Percentiles rank a stretch among this genome's conserved stretches.
Conservation (phyloP, 1,140 invertebrate genomes). For the Drosophila subpulchrella region DNA sequence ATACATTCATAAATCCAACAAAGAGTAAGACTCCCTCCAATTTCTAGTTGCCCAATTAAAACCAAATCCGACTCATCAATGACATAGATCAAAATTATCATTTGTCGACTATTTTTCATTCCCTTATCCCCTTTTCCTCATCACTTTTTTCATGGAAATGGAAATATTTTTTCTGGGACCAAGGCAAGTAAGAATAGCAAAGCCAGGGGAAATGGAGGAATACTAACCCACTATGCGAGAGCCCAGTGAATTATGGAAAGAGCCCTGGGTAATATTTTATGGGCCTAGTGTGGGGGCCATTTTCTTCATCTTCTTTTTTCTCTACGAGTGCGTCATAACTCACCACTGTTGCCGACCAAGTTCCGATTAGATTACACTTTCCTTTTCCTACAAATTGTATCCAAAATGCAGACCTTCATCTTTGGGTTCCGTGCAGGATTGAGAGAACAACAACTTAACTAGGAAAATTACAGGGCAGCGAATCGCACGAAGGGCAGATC, state of each 20-base stretch:
- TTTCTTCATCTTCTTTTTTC: background rate
- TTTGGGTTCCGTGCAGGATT: conserved; percentile 15
- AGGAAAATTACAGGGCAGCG: conserved; percentile 35
- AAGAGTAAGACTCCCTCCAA: background rate
- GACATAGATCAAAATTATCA: conserved; percentile 30
- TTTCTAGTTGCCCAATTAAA: conserved; percentile 21
- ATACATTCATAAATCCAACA: background rate
- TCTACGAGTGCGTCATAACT: conserved; percentile 42
- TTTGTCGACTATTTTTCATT: conserved; percentile 42
- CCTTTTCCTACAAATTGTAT: conserved; percentile 19
- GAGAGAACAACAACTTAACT: conserved; percentile 25
- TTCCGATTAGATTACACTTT: conserved; percentile 49
- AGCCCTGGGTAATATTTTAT: conserved; percentile 54
- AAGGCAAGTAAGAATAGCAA: background rate
- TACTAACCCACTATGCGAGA: conserved; percentile 42
- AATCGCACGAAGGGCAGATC: conserved; percentile 16
- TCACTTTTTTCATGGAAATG: background rate
- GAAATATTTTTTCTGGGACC: background rate
- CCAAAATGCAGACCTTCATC: conserved; percentile 28
- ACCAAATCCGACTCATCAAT: conserved; percentile 9
- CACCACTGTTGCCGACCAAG: conserved; percentile 44
- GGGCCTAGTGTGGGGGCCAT: conserved; percentile 11
- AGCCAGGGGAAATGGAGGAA: background rate
- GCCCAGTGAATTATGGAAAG: conserved; percentile 55
- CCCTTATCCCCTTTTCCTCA: background rate